Evolutionary conservation across 2,888 invertebrate genomes (phyloP), one percentile per base, ranked within the genome.

Genomic region (Plemyria rubiginata): DNA sequence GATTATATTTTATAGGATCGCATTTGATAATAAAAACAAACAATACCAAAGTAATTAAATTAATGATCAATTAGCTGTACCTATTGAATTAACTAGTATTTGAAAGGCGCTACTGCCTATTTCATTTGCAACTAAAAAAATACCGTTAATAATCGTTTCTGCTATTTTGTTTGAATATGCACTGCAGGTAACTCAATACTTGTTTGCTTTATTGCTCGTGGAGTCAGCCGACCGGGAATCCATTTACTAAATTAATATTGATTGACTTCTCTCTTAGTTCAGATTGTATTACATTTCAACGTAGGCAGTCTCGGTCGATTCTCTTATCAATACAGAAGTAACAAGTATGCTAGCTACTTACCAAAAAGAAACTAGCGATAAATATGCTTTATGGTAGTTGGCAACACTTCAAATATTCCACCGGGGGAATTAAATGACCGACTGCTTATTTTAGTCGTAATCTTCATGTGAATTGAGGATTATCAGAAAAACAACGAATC

Each of bases 171-270:
- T 43, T 46, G 65, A 56, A 62, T n/a, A n/a, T 49, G n/a, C 11
- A 46, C 54, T 55, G 22, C 65, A 71, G 66, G 70, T 72, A 76
- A 77, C 67, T 64, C 46, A 59, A 80, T 74, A 76, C 72, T 60
- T 48, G 64, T 58, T 70, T 71, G 64, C 59, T 70, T 71, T 71
- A 72, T 71, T 71, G 72, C 38, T 63, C 62, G 57, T 54, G 46
- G 38, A 59, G 60, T 62, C 49, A 62, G 54, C 63, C 62, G 59
- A 62, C 62, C 53, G 54, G 65, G 60, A 71, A 71, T 71, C 73
- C 74, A 79, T 79, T 78, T 76, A 72, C 74, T 75, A 75, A 78
- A 78, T 78, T 70, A 72, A 75, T 78, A 81, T 79, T 76, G 76
- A 79, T 77, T 74, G 70, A 70, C 62, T 73, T 69, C 67, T 67